phyloP scores from a whole-genome alignment of 2,888 invertebrate genomes.

The Drosophila anomalata region DNA sequence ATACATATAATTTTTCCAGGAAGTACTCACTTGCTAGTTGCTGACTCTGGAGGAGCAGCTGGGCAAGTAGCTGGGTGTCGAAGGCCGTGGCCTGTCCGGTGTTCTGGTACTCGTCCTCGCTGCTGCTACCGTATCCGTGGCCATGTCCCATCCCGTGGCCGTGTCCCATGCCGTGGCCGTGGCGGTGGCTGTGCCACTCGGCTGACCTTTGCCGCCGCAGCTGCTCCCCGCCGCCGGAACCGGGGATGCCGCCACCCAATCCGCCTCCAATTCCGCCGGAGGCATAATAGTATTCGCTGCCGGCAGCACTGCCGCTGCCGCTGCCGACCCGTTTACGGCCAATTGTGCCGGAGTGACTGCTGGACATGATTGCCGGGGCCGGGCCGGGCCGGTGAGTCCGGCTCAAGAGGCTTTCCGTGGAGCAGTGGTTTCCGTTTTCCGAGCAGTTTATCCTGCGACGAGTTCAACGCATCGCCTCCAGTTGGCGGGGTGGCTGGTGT shows the following conservation, averaged over 20 bases:
- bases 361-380: slow-evolving; percentile 78
- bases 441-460: slow-evolving; percentile 48
- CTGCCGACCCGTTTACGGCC: slow-evolving; percentile 83
- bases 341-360: slow-evolving; percentile 84
- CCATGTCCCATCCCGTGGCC: slow-evolving; percentile 80
- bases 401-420: slow-evolving; percentile 11
- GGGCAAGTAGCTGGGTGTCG: slow-evolving; percentile 86
- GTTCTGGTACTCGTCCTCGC: slow-evolving; percentile 85
- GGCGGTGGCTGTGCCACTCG: slow-evolving; percentile 85
- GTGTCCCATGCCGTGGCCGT: slow-evolving; percentile 83
- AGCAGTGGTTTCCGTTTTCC: slow-evolving; percentile 26
- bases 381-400: slow-evolving; percentile 16
- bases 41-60: slow-evolving; percentile 86
- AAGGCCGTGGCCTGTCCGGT: slow-evolving; percentile 83
- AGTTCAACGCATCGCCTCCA: slow-evolving; percentile 12
- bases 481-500: slow-evolving; percentile 10
- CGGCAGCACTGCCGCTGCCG: slow-evolving; percentile 80
- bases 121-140: slow-evolving; percentile 83
- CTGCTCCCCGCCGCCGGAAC: slow-evolving; percentile 73
- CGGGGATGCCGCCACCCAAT: slow-evolving; percentile 5
- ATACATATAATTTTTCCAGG: too few species aligned
- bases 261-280: slow-evolving; percentile 18
- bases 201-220: slow-evolving; percentile 85
- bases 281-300: slow-evolving; percentile 82
- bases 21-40: slow-evolving; percentile 86